Percentiles rank a stretch among this genome's conserved stretches.
These are phyloP conservation scores for Siniperca scherzeri DNA, from an alignment of 2,797 vertebrate genomes.

Conservation along the genomic window DNA sequence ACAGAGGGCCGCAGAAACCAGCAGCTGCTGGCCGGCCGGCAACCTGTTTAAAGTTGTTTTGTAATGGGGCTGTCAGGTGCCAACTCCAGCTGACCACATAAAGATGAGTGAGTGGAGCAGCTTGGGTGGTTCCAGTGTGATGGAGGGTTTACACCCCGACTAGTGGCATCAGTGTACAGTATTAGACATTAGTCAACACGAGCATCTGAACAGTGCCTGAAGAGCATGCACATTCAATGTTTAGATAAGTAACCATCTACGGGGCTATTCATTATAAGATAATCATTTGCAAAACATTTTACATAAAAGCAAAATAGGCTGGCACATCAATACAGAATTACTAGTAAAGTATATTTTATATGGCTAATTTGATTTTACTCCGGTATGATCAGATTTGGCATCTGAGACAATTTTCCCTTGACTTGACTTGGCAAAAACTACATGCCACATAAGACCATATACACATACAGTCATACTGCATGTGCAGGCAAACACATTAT, in stretches of 20 bases:
- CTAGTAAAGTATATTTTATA: not conserved
- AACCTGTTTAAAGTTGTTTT: constrained; percentile 65
- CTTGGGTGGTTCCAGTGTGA: constrained; percentile 26
- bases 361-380: not conserved
- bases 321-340: not conserved
- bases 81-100: constrained; percentile 61
- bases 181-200: constrained; percentile 20
- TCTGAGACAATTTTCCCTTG: not conserved
- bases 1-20: constrained; percentile 41
- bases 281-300: not conserved
- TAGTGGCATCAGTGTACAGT: constrained; percentile 20
- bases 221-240: not conserved
- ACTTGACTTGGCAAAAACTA: not conserved
- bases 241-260: not conserved
- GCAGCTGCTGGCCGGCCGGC: constrained; percentile 64
- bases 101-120: constrained; percentile 56
- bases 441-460: not conserved
- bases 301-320: no score
- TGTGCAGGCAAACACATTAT: not conserved
- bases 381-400: not conserved
- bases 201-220: constrained; percentile 10
- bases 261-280: not conserved
- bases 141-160: constrained; percentile 15
- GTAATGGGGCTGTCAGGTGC: constrained; percentile 57
- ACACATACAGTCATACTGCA: not conserved